These are phyloP conservation scores for Ahaetulla prasina DNA, from an alignment of 2,113 vertebrate species.

Conservation along the genomic window DNA sequence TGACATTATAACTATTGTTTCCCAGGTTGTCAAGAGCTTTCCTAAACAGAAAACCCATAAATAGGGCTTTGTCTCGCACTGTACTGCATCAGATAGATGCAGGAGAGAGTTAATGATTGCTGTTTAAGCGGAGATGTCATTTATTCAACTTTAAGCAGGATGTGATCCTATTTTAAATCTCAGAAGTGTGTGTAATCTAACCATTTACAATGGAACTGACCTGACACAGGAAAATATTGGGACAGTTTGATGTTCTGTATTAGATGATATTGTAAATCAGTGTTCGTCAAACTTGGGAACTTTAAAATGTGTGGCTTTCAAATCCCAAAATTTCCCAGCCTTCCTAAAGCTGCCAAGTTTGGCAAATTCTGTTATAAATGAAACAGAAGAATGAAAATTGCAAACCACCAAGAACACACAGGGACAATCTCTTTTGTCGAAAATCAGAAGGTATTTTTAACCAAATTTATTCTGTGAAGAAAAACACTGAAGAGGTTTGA, in stretches of 20 bases:
- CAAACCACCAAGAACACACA: background rate
- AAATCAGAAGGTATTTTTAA: background rate
- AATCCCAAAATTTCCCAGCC: background rate
- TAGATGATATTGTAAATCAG: background rate
- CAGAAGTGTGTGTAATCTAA: background rate
- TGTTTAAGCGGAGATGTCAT: background rate
- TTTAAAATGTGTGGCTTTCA: background rate
- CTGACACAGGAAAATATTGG: too few species aligned
- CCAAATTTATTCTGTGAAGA: slow-evolving; percentile 22
- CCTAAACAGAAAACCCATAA: background rate
- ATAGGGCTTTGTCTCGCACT: background rate
- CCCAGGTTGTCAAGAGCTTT: background rate
- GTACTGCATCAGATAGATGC: background rate
- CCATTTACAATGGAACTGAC: background rate
- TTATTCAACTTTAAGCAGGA: background rate
- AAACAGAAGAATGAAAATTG: background rate
- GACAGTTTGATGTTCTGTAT: background rate
- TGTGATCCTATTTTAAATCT: background rate
- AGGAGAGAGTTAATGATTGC: background rate
- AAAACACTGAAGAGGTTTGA: background rate
- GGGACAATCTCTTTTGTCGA: background rate
- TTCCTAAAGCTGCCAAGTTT: background rate
- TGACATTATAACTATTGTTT: background rate
- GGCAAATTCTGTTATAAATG: background rate
- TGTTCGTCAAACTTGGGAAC: background rate